Evolutionary conservation across 2,888 invertebrate species (phyloP), one percentile per base, ranked within the genome.

Genomic region (Cerceris rybyensis): DNA sequence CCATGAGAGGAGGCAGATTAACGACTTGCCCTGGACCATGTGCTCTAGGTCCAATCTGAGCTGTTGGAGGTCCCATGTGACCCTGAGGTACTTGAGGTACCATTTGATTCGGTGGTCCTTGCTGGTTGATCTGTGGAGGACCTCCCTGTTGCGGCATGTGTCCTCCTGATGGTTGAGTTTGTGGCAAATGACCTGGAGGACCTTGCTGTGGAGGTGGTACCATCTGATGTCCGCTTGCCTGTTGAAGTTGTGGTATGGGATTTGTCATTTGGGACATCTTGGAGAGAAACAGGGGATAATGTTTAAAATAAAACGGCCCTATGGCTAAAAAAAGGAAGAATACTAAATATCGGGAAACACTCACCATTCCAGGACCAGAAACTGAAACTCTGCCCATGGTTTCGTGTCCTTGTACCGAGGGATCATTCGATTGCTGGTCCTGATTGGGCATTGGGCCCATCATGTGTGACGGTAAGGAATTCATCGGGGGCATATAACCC

Each of bases 311-410:
- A 46, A 58, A n/a, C 5, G 14, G 7, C 7, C 28, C 28, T 2
- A 28, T 54, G 54, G 14, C 2, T 13, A 54, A 61, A 66, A 28
- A 28, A 28, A 28, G 4, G 28, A 28, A 28, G 28, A 2, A 1
- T 4, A 28, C 28, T 28, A 4, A 28, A 28, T 28, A 46, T 46
- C 7, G 5, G 52, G 41, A 28, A n/a, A 6, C 41, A 75, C 78
- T 82, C 75, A 92, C 91, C 87, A 92, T 90, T 81, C 82, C 89
- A 14, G 92, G 87, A 55, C 90, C 90, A 9, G 90, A 82, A 46
- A 90, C 82, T 14, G 90, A 80, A 17, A 89, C 89, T 28, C 87
- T 82, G 28, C 87, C 83, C 60, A 92, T 86, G 28, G 84, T 86
- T 17, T 92, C 92, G 39, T 90, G 87, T 7, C 64, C 84, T 66